Evolutionary conservation across 1,140 invertebrate species (phyloP).

Genomic region (Drosophila teissieri): DNA sequence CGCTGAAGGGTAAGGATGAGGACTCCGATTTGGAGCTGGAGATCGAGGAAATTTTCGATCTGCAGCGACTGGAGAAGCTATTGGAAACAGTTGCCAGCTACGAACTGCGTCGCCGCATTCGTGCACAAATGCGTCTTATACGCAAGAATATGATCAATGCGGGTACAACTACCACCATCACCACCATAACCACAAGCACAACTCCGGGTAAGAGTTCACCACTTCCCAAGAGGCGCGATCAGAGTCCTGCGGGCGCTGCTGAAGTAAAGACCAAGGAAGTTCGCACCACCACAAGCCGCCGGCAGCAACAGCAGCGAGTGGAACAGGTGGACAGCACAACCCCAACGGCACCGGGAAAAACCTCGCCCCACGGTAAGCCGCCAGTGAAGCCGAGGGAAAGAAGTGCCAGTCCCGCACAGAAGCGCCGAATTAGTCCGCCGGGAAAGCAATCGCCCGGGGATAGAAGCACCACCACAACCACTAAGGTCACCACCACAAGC

Average conservation of each 20-base stretch:
- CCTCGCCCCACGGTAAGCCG: conserved; percentile 52
- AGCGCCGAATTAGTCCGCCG: conserved; percentile 36
- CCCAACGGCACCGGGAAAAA: background rate
- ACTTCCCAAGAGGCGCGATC: conserved; percentile 33
- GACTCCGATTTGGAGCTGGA: conserved; percentile 72
- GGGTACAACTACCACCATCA: conserved; percentile 21
- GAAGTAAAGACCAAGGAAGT: conserved; percentile 52
- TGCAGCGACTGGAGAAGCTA: conserved; percentile 89
- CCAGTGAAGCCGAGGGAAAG: conserved; percentile 72
- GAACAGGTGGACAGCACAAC: conserved; percentile 57
- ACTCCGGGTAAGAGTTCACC: conserved; percentile 37
- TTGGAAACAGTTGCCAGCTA: conserved; percentile 90
- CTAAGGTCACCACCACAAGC: conserved; percentile 34
- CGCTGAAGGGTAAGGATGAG: conserved; percentile 20
- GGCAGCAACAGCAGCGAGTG: conserved; percentile 4
- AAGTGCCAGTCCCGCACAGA: conserved; percentile 65
- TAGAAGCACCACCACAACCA: conserved; percentile 21
- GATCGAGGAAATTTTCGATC: conserved; percentile 90
- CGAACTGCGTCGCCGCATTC: conserved; percentile 89
- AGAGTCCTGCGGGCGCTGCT: conserved; percentile 36
- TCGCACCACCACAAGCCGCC: conserved; percentile 24
- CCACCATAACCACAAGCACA: conserved; percentile 33
- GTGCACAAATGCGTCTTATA: conserved; percentile 90
- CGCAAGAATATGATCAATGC: conserved; percentile 85
- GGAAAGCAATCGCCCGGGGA: conserved; percentile 14